Evolutionary conservation across 2,888 invertebrate genomes (phyloP), one percentile per base, ranked within the genome.

Genomic region (Ormyrus rosae): DNA sequence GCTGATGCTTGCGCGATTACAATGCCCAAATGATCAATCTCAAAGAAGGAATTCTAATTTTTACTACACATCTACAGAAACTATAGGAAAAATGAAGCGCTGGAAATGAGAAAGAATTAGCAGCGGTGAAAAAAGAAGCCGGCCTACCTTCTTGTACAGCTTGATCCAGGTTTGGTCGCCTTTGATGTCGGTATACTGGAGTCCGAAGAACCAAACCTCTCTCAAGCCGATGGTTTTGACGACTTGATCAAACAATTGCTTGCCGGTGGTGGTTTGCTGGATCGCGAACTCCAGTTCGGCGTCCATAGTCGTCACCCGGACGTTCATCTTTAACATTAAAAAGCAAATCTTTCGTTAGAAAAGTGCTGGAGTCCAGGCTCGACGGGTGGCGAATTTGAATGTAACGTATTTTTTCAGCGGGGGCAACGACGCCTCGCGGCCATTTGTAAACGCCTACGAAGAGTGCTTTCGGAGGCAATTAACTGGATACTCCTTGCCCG

Each of bases 231-330:
- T 99, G 87, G 99, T 99, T 93, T 99, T 99, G 87, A 99, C 99
- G 88, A 99, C 99, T 94, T 99, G 99, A 92, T 99, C 99, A 92
- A 99, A 99, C 83, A 99, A 95, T 92, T 99, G 99, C 92, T 99
- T 99, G 91, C 99, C 99, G 87, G 99, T 99, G 88, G 99, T 99
- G 91, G 97, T 98, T 91, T 97, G 97, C 95, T 99, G 99, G 95
- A 99, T 99, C 92, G 99, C 98, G 94, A 99, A 99, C 95, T 99
- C 99, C 95, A 99, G 94, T 94, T 99, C 99, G 92, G 99, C 99
- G 94, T 99, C 99, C 99, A 99, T 99, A 91, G 99, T 99, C 92
- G 98, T 99, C 93, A 99, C 99, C 92, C 99, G 96, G 91, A 99
- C 99, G 94, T 99, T 99, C 94, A 99, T 97, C 97, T 97, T 92